phyloP scores from a whole-genome alignment of 1,140 invertebrate species.

The Holotrichia oblita region DNA sequence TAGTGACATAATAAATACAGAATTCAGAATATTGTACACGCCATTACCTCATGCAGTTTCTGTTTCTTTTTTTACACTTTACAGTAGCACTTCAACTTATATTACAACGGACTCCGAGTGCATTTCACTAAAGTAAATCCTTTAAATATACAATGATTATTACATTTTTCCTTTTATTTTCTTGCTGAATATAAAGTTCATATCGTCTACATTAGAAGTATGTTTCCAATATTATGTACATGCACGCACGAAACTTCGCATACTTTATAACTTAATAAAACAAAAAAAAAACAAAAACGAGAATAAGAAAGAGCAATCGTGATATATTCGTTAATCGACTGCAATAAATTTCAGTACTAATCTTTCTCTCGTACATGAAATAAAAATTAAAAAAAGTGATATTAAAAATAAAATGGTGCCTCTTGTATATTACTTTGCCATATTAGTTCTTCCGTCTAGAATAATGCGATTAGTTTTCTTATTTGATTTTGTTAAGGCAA shows the following conservation, averaged over 20 bases:
- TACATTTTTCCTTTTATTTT: neutral
- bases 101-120: slow-evolving; percentile 31
- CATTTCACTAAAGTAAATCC: slow-evolving; percentile 11
- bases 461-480: neutral
- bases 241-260: neutral
- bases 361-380: neutral
- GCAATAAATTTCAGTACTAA: neutral
- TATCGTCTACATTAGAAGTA: slow-evolving; percentile 26
- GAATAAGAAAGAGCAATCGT: neutral
- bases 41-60: slow-evolving; percentile 1
- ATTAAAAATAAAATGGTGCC: neutral
- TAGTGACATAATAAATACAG: slow-evolving; percentile 34
- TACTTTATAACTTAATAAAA: neutral
- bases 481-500: slow-evolving; percentile 11
- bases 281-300: neutral
- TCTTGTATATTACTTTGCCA: neutral
- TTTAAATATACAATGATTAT: slow-evolving; percentile 29
- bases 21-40: slow-evolving; percentile 16
- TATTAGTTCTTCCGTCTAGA: neutral
- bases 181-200: slow-evolving; percentile 11
- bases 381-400: neutral
- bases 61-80: slow-evolving; percentile 33
- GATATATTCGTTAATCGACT: neutral
- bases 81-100: slow-evolving; percentile 40
- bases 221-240: neutral